These are phyloP conservation scores for Ceuthmochares aereus DNA, from an alignment of 2,113 vertebrate genomes.

Conservation along the genomic window DNA sequence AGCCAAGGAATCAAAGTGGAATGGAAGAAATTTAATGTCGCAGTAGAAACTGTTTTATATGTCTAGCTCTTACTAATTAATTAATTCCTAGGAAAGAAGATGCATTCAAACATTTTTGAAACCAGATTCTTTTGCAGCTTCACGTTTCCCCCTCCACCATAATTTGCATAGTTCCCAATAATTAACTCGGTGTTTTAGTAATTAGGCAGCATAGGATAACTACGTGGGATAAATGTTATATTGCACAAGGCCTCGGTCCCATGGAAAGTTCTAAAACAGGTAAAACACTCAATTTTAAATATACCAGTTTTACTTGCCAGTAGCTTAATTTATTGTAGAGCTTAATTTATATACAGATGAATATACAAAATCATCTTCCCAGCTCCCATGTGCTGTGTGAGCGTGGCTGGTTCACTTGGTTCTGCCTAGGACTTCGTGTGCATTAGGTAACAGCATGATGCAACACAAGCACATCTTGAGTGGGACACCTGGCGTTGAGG, in stretches of 20 bases:
- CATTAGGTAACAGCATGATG: fast-evolving
- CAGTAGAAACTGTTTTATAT: background rate
- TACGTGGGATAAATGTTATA: background rate
- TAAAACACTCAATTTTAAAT: background rate
- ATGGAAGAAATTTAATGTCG: background rate
- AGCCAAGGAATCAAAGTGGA: background rate
- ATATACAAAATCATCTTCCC: background rate
- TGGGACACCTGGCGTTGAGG: background rate
- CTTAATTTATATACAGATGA: background rate
- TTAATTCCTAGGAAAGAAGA: background rate
- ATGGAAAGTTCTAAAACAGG: background rate
- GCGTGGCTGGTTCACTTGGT: background rate
- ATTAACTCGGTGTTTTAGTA: background rate
- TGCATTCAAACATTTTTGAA: background rate
- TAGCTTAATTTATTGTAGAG: background rate
- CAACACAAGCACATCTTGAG: fast-evolving
- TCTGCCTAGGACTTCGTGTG: background rate
- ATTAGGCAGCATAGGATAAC: background rate
- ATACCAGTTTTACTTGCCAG: background rate
- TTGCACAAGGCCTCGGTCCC: background rate
- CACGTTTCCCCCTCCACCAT: fast-evolving
- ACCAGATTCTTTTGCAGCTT: background rate
- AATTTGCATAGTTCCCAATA: background rate
- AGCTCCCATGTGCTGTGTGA: background rate
- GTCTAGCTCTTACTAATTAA: background rate